A percentile compares a stretch with the other conserved stretches of the same genome.
These are phyloP conservation scores for Cheilosia pagana DNA, from an alignment of 2,888 invertebrate genomes.

Conservation along the genomic window DNA sequence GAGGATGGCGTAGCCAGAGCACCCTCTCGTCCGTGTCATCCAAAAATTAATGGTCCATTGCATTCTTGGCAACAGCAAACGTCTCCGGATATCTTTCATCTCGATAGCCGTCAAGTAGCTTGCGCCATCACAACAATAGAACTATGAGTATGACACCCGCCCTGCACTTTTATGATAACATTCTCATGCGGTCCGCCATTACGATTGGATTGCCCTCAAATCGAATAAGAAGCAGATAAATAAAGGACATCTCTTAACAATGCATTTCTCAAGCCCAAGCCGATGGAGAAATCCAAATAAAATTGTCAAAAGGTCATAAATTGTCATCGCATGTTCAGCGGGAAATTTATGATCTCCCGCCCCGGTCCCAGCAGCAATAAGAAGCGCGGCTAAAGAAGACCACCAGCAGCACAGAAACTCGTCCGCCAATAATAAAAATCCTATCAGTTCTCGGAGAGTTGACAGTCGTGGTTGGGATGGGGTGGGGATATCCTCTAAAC, in stretches of 20 bases:
- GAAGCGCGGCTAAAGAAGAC: conserved; percentile 25
- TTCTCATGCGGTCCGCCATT: conserved; percentile 20
- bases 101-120: conserved; percentile 70
- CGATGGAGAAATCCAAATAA: conserved; percentile 55
- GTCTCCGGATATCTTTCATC: conserved; percentile 62
- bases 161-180: conserved; percentile 60
- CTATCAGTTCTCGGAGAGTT: conserved; percentile 22
- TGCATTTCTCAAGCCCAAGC: conserved; percentile 51
- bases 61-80: conserved; percentile 54
- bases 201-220: conserved; percentile 40
- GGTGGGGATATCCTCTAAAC: conserved; percentile 44
- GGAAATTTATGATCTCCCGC: conserved; percentile 66
- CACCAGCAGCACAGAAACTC: conserved; percentile 33
- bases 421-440: conserved; percentile 56
- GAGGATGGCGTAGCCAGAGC: not conserved
- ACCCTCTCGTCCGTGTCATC: not conserved
- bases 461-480: not conserved
- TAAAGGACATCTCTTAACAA: conserved; percentile 56
- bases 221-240: conserved; percentile 31
- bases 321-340: conserved; percentile 69
- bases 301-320: conserved; percentile 70
- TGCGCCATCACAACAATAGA: conserved; percentile 62
- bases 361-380: conserved; percentile 2
- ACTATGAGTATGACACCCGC: conserved; percentile 36
- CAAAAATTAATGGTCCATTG: conserved; percentile 53